Evolutionary conservation across 2,113 vertebrate species (phyloP), one percentile per base, ranked within the genome.

Genomic region (Elanus axillaris): DNA sequence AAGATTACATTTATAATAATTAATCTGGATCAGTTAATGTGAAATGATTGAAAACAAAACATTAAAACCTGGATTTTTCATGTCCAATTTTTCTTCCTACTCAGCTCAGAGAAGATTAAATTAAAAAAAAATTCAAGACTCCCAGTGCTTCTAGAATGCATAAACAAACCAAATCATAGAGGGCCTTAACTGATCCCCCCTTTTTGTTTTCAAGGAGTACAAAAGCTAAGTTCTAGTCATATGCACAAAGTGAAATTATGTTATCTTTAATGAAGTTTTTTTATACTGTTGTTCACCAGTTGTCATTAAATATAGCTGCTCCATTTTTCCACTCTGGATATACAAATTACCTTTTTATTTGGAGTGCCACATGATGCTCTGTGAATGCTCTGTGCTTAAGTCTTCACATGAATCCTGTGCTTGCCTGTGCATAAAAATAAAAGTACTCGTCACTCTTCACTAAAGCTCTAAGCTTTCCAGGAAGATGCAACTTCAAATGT

Each of bases 41-140:
- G 8, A 95, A 94, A 91, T 84, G 2, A 71, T 23, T 90, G 58
- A 86, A 86, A 83, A 53, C 9, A 90, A 85, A 92, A n/a, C 8
- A 56, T 53, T 62, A 36, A 83, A 95, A 88, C 67, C 31, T 40
- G 0, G 32, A 38, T 74, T 85, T 88, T 84, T 73, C 21, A 62
- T 4, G 3, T 60, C 76, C 12, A 58, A 9, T 53, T 78, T 84
- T 91, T 86, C 29, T 78, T 83, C 16, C 22, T 66, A 29, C n/a
- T 76, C 42, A 69, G 8, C 6, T 90, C 47, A 88, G 50, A 81
- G 94, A 79, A 79, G 22, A 48, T 73, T 79, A 48, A 90, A 66
- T 88, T 86, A 40, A 87, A 95, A 91, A 53, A 14, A 83, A 78
- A 86, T 86, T 91, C 26, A 84, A 81, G 18, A 40, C 66, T 85